Evolutionary conservation across 2,888 invertebrate species (phyloP).

Genomic region (Caenorhabditis panamensis): DNA sequence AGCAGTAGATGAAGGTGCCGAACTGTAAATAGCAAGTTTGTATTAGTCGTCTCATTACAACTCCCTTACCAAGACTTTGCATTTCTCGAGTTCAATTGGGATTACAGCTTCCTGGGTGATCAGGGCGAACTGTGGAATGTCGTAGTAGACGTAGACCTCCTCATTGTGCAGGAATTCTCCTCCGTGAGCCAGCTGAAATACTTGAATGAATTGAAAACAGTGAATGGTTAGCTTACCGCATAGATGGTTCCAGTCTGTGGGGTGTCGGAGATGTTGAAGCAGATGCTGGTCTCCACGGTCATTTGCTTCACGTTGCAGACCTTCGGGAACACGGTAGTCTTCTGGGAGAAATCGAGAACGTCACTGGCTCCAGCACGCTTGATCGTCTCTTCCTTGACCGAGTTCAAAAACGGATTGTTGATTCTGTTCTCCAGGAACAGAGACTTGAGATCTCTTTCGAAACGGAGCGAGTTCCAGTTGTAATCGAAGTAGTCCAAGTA

Average conservation of each 20-base stretch:
- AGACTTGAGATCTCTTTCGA: conserved; percentile 68
- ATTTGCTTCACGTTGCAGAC: conserved; percentile 63
- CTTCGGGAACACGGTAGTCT: conserved; percentile 66
- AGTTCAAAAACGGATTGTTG: conserved; percentile 58
- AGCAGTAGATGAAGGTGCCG: conserved; percentile 70
- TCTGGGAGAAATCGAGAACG: conserved; percentile 59
- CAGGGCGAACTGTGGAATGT: conserved; percentile 64
- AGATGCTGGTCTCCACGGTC: conserved; percentile 59
- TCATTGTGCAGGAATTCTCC: conserved; percentile 69
- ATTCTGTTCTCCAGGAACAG: conserved; percentile 68
- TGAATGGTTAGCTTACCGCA: conserved; percentile 66
- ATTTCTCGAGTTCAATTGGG: conserved; percentile 65
- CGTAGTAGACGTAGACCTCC: conserved; percentile 67
- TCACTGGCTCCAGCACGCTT: conserved; percentile 37
- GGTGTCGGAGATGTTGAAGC: conserved; percentile 65
- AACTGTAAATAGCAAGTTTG: conserved; percentile 49
- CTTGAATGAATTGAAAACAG: neutral
- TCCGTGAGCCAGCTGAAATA: conserved; percentile 64
- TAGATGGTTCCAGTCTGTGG: conserved; percentile 64
- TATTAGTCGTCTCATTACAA: neutral
- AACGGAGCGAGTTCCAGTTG: conserved; percentile 65
- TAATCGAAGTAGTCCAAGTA: conserved; percentile 66
- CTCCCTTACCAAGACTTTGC: conserved; percentile 68
- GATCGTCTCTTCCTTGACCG: conserved; percentile 54
- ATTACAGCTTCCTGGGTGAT: conserved; percentile 59